Conservation (phyloP, 2,113 vertebrate species). For the Zingel zingel region DNA sequence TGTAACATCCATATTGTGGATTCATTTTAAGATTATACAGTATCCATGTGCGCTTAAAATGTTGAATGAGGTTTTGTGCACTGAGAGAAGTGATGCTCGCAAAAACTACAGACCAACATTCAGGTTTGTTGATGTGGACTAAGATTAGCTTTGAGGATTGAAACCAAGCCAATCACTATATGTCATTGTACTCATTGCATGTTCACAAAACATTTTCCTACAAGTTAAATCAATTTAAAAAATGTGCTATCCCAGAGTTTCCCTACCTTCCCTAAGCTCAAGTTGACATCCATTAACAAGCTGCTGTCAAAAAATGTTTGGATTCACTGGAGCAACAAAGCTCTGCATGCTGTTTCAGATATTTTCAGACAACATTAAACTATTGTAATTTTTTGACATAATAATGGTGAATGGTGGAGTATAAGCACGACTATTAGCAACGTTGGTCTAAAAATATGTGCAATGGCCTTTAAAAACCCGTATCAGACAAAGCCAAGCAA, state of each 20-base stretch:
- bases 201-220: constrained; percentile 28
- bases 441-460: constrained; percentile 38
- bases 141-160: constrained; percentile 19
- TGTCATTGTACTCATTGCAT: constrained; percentile 10
- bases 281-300: constrained; percentile 16
- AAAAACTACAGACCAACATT: constrained; percentile 2
- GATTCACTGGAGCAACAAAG: constrained; percentile 41
- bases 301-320: constrained; percentile 29
- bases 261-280: constrained; percentile 29
- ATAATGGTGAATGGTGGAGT: constrained; percentile 23
- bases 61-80: constrained; percentile 29
- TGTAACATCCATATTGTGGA: constrained; percentile 49
- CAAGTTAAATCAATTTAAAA: constrained; percentile 28
- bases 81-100: constrained; percentile 36
- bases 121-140: constrained; percentile 9
- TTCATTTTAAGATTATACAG: constrained; percentile 12
- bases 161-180: constrained; percentile 9
- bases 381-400: constrained; percentile 36
- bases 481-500: constrained; percentile 25
- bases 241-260: constrained; percentile 29
- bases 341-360: constrained; percentile 44
- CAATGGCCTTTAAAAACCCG: constrained; percentile 29
- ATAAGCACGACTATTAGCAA: background rate
- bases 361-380: constrained; percentile 63
- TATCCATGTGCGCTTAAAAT: constrained; percentile 38